These are phyloP conservation scores for Drosophila fulvimacula DNA, from an alignment of 2,888 invertebrate genomes.

Conservation along the genomic window DNA sequence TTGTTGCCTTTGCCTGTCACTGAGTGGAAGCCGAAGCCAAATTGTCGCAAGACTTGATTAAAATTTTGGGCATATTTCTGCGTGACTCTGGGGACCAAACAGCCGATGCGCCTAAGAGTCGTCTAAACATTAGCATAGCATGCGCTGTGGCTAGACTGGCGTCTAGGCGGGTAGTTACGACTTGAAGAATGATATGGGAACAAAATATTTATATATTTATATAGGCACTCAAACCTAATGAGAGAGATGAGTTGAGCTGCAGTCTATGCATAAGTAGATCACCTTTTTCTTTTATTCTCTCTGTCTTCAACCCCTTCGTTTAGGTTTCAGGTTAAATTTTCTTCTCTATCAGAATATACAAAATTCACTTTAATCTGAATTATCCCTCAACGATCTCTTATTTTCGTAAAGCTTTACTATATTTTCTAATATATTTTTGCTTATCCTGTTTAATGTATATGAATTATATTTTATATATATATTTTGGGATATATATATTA, in stretches of 20 bases:
- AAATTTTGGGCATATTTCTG: slow-evolving; percentile 43
- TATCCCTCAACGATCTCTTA: neutral
- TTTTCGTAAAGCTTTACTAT: too few species aligned
- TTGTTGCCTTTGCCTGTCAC: slow-evolving; percentile 25
- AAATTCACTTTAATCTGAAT: neutral
- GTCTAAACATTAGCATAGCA: slow-evolving; percentile 29
- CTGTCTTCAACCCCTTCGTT: neutral
- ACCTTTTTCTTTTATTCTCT: neutral
- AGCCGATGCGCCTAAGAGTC: slow-evolving; percentile 38
- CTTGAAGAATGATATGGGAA: neutral
- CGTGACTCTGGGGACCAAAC: slow-evolving; percentile 8
- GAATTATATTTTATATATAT: too few species aligned
- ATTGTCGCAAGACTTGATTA: slow-evolving; percentile 62
- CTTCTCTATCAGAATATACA: too few species aligned
- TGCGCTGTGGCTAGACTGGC: neutral
- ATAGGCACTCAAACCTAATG: neutral
- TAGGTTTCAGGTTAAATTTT: neutral
- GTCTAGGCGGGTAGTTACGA: neutral
- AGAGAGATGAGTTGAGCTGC: neutral
- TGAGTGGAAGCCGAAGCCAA: slow-evolving; percentile 19
- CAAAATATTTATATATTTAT: too few species aligned
- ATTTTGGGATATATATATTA: too few species aligned
- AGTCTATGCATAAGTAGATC: neutral
- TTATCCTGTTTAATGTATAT: too few species aligned
- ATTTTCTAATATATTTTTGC: too few species aligned